Evolutionary conservation across 1,140 invertebrate species (phyloP), one percentile per base, ranked within the genome.

Genomic region (Habropoda laboriosa): DNA sequence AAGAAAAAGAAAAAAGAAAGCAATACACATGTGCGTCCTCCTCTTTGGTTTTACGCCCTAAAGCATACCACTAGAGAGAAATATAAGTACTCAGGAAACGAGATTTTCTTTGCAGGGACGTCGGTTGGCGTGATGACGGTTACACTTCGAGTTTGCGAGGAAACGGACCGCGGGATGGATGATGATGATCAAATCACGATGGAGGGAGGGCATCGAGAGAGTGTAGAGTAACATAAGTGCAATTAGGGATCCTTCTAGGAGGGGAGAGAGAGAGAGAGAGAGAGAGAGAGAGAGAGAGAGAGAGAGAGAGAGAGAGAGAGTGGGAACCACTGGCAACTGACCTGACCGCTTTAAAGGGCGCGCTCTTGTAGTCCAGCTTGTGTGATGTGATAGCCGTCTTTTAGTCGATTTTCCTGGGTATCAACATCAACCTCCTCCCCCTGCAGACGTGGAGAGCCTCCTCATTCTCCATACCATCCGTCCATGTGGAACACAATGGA

Each of bases 61-160:
- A n/a, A 13, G 0, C 0, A 16, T 24, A 27, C 16, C 32, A 0
- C 6, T 2, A 27, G n/a, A 40, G 3, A 42, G 12, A 71, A n/a
- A n/a, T n/a, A n/a, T 55, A 71, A 38, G 13, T 58, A 70, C 27
- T 77, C 66, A 60, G 42, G 55, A 60, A 77, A 77, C 66, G 66
- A 70, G 63, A 77, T 60, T 77, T 77, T 77, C 55, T 58, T 71
- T 71, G 53, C 66, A 77, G 75, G 53, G 24, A 70, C 55, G 18
- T 47, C 27, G 10, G n/a, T n/a, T 18, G n/a, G 12, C 12, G 13
- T 10, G 21, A 45, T n/a, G 24, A 51, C 1, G 16, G 2, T 55
- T 49, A 16, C n/a, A 21, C 35, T 30, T 30, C n/a, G 30, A 47
- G 55, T 58, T 24, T 21, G 30, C 1, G 32, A 40, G 45, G 40